Conservation (phyloP, 37 sponge, comb jelly and placozoan genomes). For the Halichondria panicea region DNA sequence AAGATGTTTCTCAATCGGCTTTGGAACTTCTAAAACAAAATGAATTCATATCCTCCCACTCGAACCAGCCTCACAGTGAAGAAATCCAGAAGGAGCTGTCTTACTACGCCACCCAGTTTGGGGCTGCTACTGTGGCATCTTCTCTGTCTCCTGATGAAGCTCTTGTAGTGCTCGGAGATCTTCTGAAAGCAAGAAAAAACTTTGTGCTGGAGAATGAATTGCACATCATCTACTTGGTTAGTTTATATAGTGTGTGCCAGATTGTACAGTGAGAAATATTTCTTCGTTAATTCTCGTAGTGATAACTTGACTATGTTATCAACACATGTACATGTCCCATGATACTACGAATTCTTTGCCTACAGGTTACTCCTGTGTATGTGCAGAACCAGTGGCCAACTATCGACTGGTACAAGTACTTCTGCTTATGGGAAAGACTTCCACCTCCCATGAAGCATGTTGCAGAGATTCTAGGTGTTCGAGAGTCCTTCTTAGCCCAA, state of each 20-base stretch:
- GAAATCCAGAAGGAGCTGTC: not conserved
- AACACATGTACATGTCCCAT: no score
- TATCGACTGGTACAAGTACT: constrained; percentile 89
- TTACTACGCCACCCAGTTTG: constrained; percentile 89
- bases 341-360: no score
- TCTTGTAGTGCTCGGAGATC: constrained; percentile 83
- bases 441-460: constrained; percentile 82
- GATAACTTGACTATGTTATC: no score
- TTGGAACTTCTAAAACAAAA: constrained; percentile 73
- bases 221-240: constrained; percentile 92
- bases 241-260: not conserved
- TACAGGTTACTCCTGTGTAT: constrained; percentile 90
- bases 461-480: constrained; percentile 84
- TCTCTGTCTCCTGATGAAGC: constrained; percentile 94
- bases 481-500: constrained; percentile 80
- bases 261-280: not conserved
- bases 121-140: constrained; percentile 90
- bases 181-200: constrained; percentile 75
- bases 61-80: not conserved
- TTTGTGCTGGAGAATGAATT: constrained; percentile 98
- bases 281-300: no score
- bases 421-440: constrained; percentile 78
- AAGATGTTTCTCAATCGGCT: constrained; percentile 28
- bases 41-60: constrained; percentile 73
- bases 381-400: constrained; percentile 89